A percentile compares a stretch with the other conserved stretches of the same genome.
phyloP scores from a whole-genome alignment of 2,888 invertebrate genomes.

The Lycocerus yunnanus region DNA sequence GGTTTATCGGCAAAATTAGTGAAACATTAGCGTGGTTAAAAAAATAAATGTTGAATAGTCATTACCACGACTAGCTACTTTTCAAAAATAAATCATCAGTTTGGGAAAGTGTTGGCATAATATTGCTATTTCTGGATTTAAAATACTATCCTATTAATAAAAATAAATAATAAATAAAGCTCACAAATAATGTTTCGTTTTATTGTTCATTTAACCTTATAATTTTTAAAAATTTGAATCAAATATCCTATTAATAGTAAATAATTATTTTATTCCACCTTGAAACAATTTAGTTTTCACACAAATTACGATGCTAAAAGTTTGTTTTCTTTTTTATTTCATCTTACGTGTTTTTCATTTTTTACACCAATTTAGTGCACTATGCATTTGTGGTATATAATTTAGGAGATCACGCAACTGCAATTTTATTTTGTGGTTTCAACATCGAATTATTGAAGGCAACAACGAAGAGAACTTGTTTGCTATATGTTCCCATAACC shows the following conservation, averaged over 20 bases:
- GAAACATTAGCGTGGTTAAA: background rate
- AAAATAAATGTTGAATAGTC: no score
- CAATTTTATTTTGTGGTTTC: slow-evolving; percentile 16
- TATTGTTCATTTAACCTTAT: no score
- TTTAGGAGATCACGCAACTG: slow-evolving; percentile 24
- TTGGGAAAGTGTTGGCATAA: no score
- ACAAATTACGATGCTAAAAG: slow-evolving; percentile 1
- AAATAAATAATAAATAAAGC: no score
- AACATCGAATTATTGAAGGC: slow-evolving; percentile 12
- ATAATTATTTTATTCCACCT: background rate
- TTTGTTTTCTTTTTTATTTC: background rate
- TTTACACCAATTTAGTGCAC: slow-evolving; percentile 19
- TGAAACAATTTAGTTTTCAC: background rate
- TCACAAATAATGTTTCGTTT: no score
- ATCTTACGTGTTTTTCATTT: background rate
- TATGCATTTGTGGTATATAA: slow-evolving; percentile 17
- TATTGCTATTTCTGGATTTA: no score
- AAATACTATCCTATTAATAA: no score
- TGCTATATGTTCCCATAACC: slow-evolving; percentile 18
- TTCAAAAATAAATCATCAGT: no score
- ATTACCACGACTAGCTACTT: no score
- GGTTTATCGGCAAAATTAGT: background rate
- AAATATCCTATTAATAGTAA: no score
- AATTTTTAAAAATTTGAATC: no score
- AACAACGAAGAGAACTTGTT: slow-evolving; percentile 9